A percentile compares a stretch with the other conserved stretches of the same genome.
phyloP scores from a whole-genome alignment of 35 echinoderm and acorn worm genomes.

The Apostichopus californicus region DNA sequence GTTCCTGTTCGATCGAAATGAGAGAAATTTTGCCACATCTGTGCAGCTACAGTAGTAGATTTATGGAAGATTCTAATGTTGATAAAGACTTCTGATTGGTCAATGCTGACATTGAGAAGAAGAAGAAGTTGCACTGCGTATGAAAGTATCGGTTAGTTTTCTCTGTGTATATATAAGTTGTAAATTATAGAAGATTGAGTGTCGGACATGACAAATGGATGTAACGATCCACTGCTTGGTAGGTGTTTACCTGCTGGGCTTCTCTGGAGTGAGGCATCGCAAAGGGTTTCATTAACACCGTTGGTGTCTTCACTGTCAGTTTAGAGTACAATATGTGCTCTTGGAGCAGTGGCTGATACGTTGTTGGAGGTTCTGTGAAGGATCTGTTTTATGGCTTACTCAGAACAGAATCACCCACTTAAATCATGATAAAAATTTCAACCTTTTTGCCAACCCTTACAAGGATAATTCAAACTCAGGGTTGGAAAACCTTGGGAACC shows the following conservation, averaged over 20 bases:
- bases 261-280: background rate
- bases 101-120: constrained; percentile 19
- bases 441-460: too few relatives aligned
- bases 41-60: background rate
- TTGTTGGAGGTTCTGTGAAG: too few relatives aligned
- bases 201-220: constrained; percentile 3
- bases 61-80: background rate
- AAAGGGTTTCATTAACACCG: background rate
- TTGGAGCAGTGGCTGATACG: too few relatives aligned
- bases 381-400: too few relatives aligned
- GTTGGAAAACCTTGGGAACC: too few relatives aligned
- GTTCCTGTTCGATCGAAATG: background rate
- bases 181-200: constrained; percentile 3
- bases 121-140: too few relatives aligned
- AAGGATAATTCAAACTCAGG: too few relatives aligned
- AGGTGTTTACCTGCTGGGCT: background rate
- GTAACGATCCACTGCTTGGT: background rate
- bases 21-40: constrained; percentile 5
- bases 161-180: background rate
- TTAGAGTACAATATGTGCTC: too few relatives aligned
- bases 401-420: too few relatives aligned
- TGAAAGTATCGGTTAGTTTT: constrained; percentile 1
- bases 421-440: too few relatives aligned
- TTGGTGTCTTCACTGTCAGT: too few relatives aligned
- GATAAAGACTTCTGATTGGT: background rate